Evolutionary conservation across 2,113 vertebrate species (phyloP).

Genomic region (Pungitius pungitius): DNA sequence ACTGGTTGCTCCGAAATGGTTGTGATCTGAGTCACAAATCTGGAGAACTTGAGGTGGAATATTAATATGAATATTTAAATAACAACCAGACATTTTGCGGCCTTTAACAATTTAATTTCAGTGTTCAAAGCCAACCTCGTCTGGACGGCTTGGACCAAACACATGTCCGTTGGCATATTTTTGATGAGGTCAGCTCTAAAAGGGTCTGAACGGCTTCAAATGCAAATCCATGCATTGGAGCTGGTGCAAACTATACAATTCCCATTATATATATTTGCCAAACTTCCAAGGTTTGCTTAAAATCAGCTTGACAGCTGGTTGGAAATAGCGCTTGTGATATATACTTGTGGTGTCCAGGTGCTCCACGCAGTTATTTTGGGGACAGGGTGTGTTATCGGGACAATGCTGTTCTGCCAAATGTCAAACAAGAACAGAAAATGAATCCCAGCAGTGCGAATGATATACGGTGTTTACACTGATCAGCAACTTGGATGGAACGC

Average conservation of each 20-base stretch:
- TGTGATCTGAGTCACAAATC: too few relatives aligned
- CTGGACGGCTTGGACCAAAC: not conserved
- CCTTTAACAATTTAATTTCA: not conserved
- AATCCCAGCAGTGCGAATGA: constrained; percentile 54
- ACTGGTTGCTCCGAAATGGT: too few relatives aligned
- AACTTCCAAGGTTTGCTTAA: constrained; percentile 25
- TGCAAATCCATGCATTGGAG: not conserved
- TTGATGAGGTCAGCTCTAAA: not conserved
- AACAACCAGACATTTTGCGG: not conserved
- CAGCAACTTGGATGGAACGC: constrained; percentile 35
- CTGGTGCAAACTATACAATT: constrained; percentile 8
- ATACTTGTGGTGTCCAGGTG: not conserved
- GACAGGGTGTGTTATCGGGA: constrained; percentile 29
- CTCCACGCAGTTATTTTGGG: constrained; percentile 3
- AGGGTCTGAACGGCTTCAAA: not conserved
- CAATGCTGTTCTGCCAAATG: constrained; percentile 32
- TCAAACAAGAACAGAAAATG: constrained; percentile 35
- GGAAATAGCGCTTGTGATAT: constrained; percentile 4
- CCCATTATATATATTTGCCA: constrained; percentile 14
- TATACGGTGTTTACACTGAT: constrained; percentile 47
- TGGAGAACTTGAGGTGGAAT: not conserved
- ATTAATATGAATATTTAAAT: not conserved
- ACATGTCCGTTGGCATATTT: not conserved
- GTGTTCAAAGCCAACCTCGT: not conserved
- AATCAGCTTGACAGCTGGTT: constrained; percentile 23